These are phyloP conservation scores for Sinelater perroti DNA, from an alignment of 2,888 invertebrate species.

Conservation along the genomic window DNA sequence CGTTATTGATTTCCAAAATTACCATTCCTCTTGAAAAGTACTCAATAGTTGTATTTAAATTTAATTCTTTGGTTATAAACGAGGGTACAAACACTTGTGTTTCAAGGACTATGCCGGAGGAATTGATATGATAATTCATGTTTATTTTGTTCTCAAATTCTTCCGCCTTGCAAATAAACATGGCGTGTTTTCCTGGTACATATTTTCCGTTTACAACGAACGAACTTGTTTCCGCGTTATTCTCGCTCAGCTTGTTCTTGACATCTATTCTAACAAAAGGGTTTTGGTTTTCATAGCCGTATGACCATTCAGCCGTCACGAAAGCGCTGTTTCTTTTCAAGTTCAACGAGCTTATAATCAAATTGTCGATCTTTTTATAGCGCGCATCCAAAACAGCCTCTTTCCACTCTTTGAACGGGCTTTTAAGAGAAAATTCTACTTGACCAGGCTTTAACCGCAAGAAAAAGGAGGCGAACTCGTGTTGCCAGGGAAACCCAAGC, in stretches of 20 bases:
- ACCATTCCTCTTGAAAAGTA: not conserved
- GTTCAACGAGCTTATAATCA: not conserved
- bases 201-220: constrained; percentile 3
- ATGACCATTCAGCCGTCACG: not conserved
- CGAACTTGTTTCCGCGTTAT: not conserved
- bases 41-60: not conserved
- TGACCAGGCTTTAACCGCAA: constrained; percentile 24
- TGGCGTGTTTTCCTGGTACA: not conserved
- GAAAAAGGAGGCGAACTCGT: constrained; percentile 21
- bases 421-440: constrained; percentile 30
- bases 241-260: not conserved
- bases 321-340: constrained; percentile 18
- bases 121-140: not conserved
- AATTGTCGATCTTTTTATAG: constrained; percentile 12
- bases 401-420: constrained; percentile 29
- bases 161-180: not conserved
- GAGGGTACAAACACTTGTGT: not conserved
- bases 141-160: constrained; percentile 10
- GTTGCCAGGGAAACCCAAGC: constrained; percentile 19
- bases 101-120: not conserved
- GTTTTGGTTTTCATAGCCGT: not conserved
- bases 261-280: constrained; percentile 1
- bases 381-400: constrained; percentile 14
- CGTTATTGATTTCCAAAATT: not conserved
- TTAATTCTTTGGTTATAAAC: not conserved